These are phyloP conservation scores for Enteromius viviparus DNA, from an alignment of 2,797 vertebrate species.

Conservation along the genomic window DNA sequence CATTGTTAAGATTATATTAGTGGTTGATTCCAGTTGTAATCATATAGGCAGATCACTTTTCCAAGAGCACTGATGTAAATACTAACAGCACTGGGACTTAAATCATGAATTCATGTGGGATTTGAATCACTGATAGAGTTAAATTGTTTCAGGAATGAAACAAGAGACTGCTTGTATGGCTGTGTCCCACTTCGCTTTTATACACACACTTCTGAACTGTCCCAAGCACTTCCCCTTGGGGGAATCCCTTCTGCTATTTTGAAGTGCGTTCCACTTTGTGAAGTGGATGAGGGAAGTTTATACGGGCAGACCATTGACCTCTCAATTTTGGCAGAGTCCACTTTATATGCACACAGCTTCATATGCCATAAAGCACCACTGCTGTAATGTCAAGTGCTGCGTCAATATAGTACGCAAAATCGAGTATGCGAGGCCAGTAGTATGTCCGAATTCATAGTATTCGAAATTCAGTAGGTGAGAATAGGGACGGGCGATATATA, in stretches of 20 bases:
- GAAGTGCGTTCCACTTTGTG: neutral
- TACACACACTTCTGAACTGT: neutral
- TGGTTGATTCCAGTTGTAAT: neutral
- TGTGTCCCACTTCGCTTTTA: neutral
- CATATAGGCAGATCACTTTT: neutral
- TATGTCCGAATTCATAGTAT: no score
- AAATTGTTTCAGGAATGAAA: constrained; percentile 1
- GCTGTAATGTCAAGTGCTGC: neutral
- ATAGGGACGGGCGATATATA: no score
- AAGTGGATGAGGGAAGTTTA: neutral
- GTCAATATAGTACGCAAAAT: no score
- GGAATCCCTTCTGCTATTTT: neutral
- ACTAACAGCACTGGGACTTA: neutral
- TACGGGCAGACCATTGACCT: neutral
- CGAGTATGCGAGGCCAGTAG: no score
- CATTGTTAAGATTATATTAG: neutral
- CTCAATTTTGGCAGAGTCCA: neutral
- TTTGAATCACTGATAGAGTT: neutral
- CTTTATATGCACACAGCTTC: neutral
- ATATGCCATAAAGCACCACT: neutral
- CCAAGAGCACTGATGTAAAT: neutral
- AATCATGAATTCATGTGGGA: neutral
- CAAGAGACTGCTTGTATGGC: neutral
- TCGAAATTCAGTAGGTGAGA: no score
- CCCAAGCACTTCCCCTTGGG: neutral